Conservation (phyloP, 2,113 vertebrate species). For the Empidonax traillii region DNA sequence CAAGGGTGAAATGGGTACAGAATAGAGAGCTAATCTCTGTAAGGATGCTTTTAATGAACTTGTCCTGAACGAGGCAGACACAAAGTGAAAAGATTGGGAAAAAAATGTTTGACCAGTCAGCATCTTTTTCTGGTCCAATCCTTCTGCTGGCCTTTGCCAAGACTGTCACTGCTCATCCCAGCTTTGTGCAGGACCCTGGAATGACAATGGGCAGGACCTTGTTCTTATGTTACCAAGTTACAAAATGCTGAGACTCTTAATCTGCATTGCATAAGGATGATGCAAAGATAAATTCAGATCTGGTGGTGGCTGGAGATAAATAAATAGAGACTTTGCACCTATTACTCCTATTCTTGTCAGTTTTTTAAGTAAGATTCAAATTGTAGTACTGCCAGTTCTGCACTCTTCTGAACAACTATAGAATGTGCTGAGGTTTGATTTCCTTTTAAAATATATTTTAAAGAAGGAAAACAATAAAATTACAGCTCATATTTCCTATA, state of each 20-base stretch:
- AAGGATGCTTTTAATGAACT: background rate
- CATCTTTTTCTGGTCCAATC: background rate
- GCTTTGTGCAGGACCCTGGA: background rate
- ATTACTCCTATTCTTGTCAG: slow-evolving; percentile 36
- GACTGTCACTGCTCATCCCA: background rate
- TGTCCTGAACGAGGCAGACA: background rate
- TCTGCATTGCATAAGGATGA: background rate
- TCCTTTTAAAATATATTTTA: slow-evolving; percentile 5
- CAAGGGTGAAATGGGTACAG: background rate
- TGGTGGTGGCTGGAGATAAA: background rate
- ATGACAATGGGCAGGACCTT: background rate
- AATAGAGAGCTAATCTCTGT: background rate
- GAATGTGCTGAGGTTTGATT: background rate
- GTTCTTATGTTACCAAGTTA: background rate
- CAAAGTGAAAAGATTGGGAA: background rate
- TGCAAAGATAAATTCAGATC: background rate
- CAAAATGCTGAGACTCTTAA: background rate
- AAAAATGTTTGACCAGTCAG: background rate
- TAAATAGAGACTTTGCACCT: background rate
- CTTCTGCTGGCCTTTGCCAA: background rate
- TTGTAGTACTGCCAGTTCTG: slow-evolving; percentile 50
- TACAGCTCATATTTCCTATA: background rate
- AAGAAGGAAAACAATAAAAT: background rate
- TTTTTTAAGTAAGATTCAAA: background rate
- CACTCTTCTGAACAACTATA: slow-evolving; percentile 17